These are phyloP conservation scores for Colletes gigas DNA, from an alignment of 1,140 invertebrate genomes.

Conservation along the genomic window DNA sequence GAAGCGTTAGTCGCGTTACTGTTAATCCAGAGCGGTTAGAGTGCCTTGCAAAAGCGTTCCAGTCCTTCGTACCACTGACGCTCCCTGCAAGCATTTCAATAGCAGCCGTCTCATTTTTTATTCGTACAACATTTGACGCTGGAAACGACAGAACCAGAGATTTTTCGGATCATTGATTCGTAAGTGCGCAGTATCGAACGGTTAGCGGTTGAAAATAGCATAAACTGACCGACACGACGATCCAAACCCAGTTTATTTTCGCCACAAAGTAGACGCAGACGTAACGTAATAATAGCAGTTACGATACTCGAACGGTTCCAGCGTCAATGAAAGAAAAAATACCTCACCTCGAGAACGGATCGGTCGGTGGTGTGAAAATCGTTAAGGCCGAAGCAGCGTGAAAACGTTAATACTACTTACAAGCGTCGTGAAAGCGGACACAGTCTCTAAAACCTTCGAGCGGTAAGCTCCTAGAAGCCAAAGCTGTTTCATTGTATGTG, in stretches of 20 bases:
- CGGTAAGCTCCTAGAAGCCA: not conserved
- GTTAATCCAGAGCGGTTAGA: conserved; percentile 56
- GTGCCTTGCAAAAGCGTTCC: conserved; percentile 35
- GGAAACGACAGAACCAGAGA: no score
- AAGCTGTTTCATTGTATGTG: not conserved
- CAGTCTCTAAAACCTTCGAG: conserved; percentile 30
- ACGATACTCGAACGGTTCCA: not conserved
- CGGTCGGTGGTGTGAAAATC: not conserved
- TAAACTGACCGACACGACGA: conserved; percentile 30
- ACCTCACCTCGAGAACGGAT: no score
- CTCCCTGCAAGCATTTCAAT: conserved; percentile 51
- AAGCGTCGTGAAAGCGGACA: conserved; percentile 22
- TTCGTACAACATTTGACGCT: no score
- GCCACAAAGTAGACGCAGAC: conserved; percentile 33
- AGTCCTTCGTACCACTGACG: not conserved
- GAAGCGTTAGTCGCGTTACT: conserved; percentile 70
- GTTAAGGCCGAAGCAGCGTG: conserved; percentile 11
- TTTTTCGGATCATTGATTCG: not conserved
- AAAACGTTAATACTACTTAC: conserved; percentile 53
- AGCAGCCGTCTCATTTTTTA: no score
- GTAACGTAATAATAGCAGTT: not conserved
- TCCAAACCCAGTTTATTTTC: conserved; percentile 47
- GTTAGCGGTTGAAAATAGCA: conserved; percentile 54
- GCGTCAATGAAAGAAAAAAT: no score
- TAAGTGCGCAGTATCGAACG: not conserved